Evolutionary conservation across 1,140 invertebrate genomes (phyloP).

Genomic region (Aphis craccivora): DNA sequence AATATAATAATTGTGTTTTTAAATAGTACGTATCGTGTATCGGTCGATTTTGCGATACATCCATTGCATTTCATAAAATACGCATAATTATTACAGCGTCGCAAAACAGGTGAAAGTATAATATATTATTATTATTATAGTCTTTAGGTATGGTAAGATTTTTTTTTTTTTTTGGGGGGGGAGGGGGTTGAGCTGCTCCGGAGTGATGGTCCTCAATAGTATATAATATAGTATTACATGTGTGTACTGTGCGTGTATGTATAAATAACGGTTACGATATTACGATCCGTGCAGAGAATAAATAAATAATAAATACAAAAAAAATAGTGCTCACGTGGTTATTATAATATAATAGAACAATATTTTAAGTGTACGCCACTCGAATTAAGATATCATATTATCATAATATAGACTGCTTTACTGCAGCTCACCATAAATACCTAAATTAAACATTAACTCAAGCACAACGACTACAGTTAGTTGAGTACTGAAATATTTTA

Average conservation of each 20-base stretch:
- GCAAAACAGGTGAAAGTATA: no score
- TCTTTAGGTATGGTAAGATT: no score
- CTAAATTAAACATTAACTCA: neutral
- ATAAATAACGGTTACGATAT: neutral
- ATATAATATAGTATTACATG: no score
- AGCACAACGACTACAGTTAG: neutral
- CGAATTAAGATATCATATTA: neutral
- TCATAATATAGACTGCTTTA: neutral
- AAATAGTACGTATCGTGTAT: no score
- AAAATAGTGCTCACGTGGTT: neutral
- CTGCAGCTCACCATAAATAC: neutral
- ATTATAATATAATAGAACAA: neutral
- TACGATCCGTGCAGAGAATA: neutral
- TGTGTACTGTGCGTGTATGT: neutral
- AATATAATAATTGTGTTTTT: no score
- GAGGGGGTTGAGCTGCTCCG: neutral
- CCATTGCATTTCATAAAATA: no score
- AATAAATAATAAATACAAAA: neutral
- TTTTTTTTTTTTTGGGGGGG: no score
- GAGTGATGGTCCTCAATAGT: neutral
- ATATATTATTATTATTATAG: no score
- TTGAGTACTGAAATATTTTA: neutral
- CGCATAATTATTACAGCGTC: no score
- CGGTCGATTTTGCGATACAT: no score
- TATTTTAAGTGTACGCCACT: neutral